A percentile compares a stretch with the other conserved stretches of the same genome.
Evolutionary conservation across 2,113 vertebrate species (phyloP).

Genomic region (Ochotona princeps): DNA sequence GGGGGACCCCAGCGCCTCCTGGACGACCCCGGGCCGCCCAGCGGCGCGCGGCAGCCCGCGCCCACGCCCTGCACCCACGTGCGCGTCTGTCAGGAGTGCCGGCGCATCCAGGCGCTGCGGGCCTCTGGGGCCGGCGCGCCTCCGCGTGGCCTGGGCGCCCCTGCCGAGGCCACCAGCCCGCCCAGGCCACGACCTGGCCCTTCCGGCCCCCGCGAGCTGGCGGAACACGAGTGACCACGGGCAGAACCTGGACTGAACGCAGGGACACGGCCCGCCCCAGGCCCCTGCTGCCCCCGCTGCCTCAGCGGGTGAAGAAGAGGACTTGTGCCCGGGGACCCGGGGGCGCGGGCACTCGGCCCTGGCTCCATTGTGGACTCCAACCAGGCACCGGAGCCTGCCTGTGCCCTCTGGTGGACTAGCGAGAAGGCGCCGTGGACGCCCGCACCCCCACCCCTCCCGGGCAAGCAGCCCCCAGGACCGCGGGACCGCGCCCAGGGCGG

Average conservation of each 20-base stretch:
- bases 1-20: constrained; percentile 92
- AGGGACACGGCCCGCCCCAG: neutral
- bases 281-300: neutral
- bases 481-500: neutral
- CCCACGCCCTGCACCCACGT: constrained; percentile 84
- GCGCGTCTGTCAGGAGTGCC: constrained; percentile 91
- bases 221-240: constrained; percentile 76
- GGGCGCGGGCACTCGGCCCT: constrained; percentile 41
- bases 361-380: neutral
- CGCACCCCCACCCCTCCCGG: neutral
- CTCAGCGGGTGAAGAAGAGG: neutral
- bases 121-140: constrained; percentile 79
- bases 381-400: constrained; percentile 47
- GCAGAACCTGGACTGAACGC: constrained; percentile 28
- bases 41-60: constrained; percentile 59
- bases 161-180: constrained; percentile 65
- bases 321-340: neutral
- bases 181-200: constrained; percentile 69
- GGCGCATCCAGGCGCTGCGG: constrained; percentile 93
- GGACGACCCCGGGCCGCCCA: constrained; percentile 88
- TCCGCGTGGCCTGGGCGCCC: constrained; percentile 76
- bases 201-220: constrained; percentile 62
- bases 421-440: neutral
- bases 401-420: constrained; percentile 62
- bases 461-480: constrained; percentile 14